Evolutionary conservation across 2,888 invertebrate species (phyloP), one percentile per base, ranked within the genome.

Genomic region (Rhingia campestris): DNA sequence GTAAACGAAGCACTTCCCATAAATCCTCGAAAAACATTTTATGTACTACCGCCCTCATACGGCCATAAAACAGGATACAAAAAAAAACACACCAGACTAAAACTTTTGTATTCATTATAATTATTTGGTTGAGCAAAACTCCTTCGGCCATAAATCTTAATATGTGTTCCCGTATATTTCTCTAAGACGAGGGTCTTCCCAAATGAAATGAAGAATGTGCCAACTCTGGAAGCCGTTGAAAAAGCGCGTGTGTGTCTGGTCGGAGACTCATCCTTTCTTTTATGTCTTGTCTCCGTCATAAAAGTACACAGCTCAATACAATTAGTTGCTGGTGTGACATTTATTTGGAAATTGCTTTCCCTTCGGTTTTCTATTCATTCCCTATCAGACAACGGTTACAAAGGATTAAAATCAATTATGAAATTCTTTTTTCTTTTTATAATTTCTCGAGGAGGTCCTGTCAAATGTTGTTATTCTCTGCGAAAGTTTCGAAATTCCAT

Each of bases 21-120:
- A 73, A 63, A 73, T 73, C 73, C 63, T 63, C 6, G 7, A 63
- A 63, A 63, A 54, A 63, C 63, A 73, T 61, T 51, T 39, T 51
- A 59, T 70, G 49, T 58, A 43, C 14, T 56, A 12, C 6, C 32
- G 9, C 59, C 49, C n/a, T 33, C 51, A 41, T 33, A 14, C 32
- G 22, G 3, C 5, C 32, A 37, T 4, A 41, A 9, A 41, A 41
- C 4, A 41, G 9, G 22, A 10, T 1, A 47, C 3, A 0, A 39
- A 41, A 56, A 35, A 66, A 10, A 37, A 30, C 49, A 59, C 49
- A 66, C 43, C 39, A 58, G 51, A 75, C 22, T 22, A 2, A 66
- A 75, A 75, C 66, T 75, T 75, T 75, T 75, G 74, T 75, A 75
- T 75, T 81, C 70, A 76, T 72, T 66, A 72, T 67, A 67, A 66